Conservation (phyloP, 1,140 invertebrate species). For the Theocolax elegans region DNA sequence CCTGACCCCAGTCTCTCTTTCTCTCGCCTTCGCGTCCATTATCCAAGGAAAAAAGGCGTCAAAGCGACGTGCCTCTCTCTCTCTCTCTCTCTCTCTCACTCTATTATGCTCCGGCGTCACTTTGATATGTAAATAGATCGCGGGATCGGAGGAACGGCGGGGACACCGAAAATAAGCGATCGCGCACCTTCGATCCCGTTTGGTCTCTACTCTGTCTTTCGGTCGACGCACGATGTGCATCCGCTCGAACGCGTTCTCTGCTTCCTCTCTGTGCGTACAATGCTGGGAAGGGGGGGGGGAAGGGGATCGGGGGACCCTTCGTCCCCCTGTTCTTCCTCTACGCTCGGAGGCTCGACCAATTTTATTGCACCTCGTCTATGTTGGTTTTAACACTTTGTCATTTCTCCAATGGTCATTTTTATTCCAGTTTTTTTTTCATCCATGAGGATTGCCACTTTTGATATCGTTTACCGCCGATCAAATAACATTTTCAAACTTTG, state of each 20-base stretch:
- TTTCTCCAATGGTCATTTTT: background rate
- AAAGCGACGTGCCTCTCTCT: background rate
- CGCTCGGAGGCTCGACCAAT: too few species aligned
- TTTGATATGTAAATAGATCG: slow-evolving; percentile 65
- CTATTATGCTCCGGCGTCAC: slow-evolving; percentile 49
- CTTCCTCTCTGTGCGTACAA: background rate
- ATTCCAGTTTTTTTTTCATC: too few species aligned
- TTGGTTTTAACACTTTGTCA: background rate
- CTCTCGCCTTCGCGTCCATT: background rate
- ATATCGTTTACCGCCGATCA: too few species aligned
- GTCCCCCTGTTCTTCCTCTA: too few species aligned
- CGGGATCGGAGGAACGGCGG: background rate
- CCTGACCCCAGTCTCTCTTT: background rate
- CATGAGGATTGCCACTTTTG: too few species aligned
- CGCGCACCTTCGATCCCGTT: background rate
- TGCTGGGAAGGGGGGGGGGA: slow-evolving; percentile 44
- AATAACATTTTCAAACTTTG: too few species aligned
- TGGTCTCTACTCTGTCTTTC: slow-evolving; percentile 19
- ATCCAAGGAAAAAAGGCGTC: slow-evolving; percentile 14
- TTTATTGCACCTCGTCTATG: too few species aligned
- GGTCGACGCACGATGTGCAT: slow-evolving; percentile 59
- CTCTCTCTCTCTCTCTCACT: slow-evolving; percentile 29
- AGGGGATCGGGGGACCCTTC: slow-evolving; percentile 42
- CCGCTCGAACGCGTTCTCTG: slow-evolving; percentile 55
- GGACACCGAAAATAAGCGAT: slow-evolving; percentile 20